Evolutionary conservation across 2,888 invertebrate species (phyloP), one percentile per base, ranked within the genome.

Genomic region (Drosophila nr. perissopoda): DNA sequence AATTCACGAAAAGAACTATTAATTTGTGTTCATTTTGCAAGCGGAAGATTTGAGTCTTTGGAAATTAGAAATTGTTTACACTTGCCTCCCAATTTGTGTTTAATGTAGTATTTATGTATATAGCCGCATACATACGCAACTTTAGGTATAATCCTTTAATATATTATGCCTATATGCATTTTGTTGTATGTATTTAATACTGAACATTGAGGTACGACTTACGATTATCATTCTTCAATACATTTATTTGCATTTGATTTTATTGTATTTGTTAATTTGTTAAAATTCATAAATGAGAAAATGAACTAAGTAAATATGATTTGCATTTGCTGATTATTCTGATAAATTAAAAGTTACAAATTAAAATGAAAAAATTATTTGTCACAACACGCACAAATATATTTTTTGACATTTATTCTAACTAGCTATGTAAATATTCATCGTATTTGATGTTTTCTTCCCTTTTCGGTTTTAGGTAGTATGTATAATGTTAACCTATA

Each of bases 121-220:
- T 46, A 64, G 58, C 38, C 40, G 38, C 42, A 46, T 56, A 38
- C 21, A 49, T 49, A 27, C 25, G 58, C 31, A 27, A 56, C 33
- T 61, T 38, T 62, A 63, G 25, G 29, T 70, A 58, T 76, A 65
- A 68, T 58, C 52, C 38, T 27, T 67, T 54, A 70, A 57, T 49
- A 57, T 71, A 48, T 31, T 57, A 62, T 66, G 53, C 56, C 31
- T 66, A 38, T 62, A 58, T 52, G 49, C 36, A 48, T 60, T 69
- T 46, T 74, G 52, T 49, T 63, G 38, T 63, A 54, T 62, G 74
- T 75, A 81, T 76, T 76, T 82, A 70, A 79, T 74, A 74, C 84
- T 87, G 81, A 88, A 89, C 83, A 88, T 88, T 88, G 87, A 88
- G 87, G 87, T 88, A 88, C 87, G 74, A 87, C 87, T 88, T 88